phyloP scores from a whole-genome alignment of 2,113 vertebrate genomes.

The Acrocephalus kingi region DNA sequence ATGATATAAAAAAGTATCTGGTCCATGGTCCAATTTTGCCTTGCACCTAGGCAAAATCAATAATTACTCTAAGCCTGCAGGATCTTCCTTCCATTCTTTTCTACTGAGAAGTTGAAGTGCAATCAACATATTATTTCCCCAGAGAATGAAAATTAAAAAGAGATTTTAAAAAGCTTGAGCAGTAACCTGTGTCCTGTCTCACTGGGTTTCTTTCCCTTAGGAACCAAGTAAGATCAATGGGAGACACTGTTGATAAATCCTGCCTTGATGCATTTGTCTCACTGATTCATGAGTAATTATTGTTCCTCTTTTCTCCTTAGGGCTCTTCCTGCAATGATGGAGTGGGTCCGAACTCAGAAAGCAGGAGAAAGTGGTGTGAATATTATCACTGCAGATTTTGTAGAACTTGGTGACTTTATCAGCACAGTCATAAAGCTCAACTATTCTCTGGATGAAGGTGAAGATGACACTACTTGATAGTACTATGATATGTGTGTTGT shows the following conservation, averaged over 20 bases:
- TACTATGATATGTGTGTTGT: neutral
- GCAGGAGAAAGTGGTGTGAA: slow-evolving; percentile 95
- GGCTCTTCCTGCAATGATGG: slow-evolving; percentile 96
- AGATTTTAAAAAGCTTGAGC: neutral
- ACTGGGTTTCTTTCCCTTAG: neutral
- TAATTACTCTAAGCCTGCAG: neutral
- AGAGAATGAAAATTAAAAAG: neutral
- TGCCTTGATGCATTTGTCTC: neutral
- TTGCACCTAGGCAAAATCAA: neutral
- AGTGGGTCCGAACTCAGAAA: slow-evolving; percentile 92
- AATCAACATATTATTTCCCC: neutral
- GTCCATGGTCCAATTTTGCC: neutral
- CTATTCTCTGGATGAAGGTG: slow-evolving; percentile 90
- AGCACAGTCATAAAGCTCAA: slow-evolving; percentile 97
- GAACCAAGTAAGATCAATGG: neutral
- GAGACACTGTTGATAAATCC: neutral
- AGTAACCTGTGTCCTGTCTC: neutral
- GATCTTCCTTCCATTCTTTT: neutral
- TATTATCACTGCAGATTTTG: slow-evolving; percentile 97
- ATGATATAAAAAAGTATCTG: neutral
- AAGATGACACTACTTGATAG: slow-evolving; percentile 89
- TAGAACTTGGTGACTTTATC: slow-evolving; percentile 98
- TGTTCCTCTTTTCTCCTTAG: slow-evolving; percentile 73
- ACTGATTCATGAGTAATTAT: neutral
- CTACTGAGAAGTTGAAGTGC: neutral